Conservation (phyloP, 2,113 vertebrate genomes). For the Dicerorhinus sumatrensis region DNA sequence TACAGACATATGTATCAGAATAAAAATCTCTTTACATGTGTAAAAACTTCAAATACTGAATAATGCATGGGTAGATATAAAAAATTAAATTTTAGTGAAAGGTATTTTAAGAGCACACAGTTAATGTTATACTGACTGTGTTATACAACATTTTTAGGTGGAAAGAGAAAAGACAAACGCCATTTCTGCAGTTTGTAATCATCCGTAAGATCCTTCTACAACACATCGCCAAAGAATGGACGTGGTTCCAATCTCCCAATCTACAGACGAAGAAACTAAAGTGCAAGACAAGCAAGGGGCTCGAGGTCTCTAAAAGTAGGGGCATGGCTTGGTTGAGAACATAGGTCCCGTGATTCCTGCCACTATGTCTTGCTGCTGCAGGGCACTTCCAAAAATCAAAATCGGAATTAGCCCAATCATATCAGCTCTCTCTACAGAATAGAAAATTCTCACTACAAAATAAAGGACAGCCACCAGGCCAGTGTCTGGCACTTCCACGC, state of each 20-base stretch:
- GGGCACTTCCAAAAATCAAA: not conserved
- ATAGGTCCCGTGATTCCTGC: not conserved
- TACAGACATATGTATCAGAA: not conserved
- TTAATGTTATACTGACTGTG: not conserved
- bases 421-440: not conserved
- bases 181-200: not conserved
- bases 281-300: not conserved
- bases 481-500: not conserved
- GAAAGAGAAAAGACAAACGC: not conserved
- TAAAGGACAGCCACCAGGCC: not conserved
- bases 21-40: not conserved
- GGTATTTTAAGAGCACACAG: not conserved
- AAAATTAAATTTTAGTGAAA: slow-evolving; percentile 8
- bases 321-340: not conserved
- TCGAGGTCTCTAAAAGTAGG: not conserved
- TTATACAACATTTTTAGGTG: not conserved
- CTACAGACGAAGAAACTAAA: not conserved
- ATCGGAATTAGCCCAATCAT: not conserved
- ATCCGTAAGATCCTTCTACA: not conserved
- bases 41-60: slow-evolving; percentile 44
- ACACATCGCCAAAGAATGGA: not conserved
- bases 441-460: not conserved
- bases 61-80: not conserved
- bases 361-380: not conserved
- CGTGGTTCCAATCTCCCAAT: not conserved